phyloP scores from a whole-genome alignment of 2,797 vertebrate species.

The Psittacula echo region DNA sequence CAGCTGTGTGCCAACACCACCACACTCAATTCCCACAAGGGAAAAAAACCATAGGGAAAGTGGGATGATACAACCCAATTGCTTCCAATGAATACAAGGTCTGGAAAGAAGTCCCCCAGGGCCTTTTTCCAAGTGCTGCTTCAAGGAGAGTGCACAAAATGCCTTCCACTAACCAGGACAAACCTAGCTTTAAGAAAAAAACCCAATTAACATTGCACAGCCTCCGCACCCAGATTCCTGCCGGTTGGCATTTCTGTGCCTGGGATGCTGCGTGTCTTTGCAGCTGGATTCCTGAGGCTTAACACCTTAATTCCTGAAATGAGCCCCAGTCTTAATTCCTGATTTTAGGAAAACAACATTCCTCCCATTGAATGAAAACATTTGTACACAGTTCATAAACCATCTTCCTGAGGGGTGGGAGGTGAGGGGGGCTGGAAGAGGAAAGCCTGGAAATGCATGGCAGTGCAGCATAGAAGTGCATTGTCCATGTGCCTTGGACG shows the following conservation, averaged over 20 bases:
- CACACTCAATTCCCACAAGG: conserved; percentile 1
- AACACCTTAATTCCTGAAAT: conserved; percentile 67
- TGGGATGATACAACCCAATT: not conserved
- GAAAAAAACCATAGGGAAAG: not conserved
- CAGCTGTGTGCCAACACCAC: conserved; percentile 43
- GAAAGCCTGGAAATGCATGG: not conserved
- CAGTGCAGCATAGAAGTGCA: conserved; percentile 27
- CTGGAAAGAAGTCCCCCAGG: conserved; percentile 26
- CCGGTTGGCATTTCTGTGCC: conserved; percentile 1
- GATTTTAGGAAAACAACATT: conserved; percentile 78
- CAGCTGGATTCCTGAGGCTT: conserved; percentile 72
- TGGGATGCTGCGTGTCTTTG: conserved; percentile 56
- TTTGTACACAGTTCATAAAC: conserved; percentile 77
- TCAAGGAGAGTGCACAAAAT: not conserved
- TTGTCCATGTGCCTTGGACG: conserved; percentile 18
- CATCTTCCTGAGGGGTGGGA: conserved; percentile 64
- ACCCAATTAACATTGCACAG: conserved; percentile 22
- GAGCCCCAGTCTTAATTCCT: conserved; percentile 66
- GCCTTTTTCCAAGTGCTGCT: conserved; percentile 26
- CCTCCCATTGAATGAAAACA: conserved; percentile 71
- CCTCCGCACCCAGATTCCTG: conserved; percentile 59
- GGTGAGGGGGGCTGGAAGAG: not conserved
- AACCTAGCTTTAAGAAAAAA: not conserved
- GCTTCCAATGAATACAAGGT: not conserved
- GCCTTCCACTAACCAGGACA: conserved; percentile 34